Conservation (phyloP, 2,797 vertebrate species). For the Phalanger gymnotis region DNA sequence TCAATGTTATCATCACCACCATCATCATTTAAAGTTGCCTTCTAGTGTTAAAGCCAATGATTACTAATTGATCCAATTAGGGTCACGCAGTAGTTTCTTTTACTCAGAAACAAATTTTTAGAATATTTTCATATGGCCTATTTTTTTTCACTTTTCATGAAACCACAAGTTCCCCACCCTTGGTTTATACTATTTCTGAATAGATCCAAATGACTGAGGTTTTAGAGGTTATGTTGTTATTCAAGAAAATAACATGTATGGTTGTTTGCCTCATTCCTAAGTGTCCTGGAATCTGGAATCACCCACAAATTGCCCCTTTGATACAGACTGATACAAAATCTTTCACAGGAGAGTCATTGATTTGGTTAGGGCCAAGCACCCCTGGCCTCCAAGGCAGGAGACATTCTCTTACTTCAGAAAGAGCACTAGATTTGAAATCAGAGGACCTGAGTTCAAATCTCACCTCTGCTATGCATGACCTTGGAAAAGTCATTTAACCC, state of each 20-base stretch:
- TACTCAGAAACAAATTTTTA: not conserved
- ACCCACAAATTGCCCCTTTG: not conserved
- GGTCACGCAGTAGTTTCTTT: not conserved
- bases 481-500: not conserved
- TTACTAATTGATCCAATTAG: not conserved
- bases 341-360: not conserved
- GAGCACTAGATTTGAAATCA: not conserved
- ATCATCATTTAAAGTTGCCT: not conserved
- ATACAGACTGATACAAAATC: not conserved
- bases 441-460: not conserved
- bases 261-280: not conserved
- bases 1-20: not conserved
- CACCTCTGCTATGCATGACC: not conserved
- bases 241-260: not conserved
- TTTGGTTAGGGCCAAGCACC: not conserved
- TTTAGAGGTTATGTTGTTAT: not conserved
- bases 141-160: not conserved
- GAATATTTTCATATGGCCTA: not conserved
- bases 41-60: not conserved
- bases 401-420: not conserved
- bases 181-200: not conserved
- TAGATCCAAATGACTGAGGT: not conserved
- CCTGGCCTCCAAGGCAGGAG: not conserved
- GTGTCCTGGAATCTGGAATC: not conserved
- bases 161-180: no score